These are phyloP conservation scores for Paramisgurnus dabryanus DNA, from an alignment of 2,113 vertebrate species.

Conservation along the genomic window DNA sequence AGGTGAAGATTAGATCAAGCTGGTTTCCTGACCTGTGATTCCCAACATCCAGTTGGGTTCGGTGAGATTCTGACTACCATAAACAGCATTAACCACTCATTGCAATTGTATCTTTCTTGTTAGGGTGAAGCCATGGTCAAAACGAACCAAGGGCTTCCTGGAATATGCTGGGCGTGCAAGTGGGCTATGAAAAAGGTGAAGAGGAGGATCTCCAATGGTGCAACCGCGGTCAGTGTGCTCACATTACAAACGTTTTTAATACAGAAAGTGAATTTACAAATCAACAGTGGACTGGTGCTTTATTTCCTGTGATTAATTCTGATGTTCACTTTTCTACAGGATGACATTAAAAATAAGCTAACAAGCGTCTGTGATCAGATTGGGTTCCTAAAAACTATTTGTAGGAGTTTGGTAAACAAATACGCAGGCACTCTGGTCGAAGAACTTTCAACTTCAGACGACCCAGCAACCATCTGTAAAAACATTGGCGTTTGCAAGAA, in stretches of 20 bases:
- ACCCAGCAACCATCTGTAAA: conserved; percentile 63
- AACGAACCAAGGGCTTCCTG: conserved; percentile 49
- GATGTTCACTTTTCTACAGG: conserved; percentile 10
- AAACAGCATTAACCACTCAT: no score
- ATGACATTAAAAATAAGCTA: conserved; percentile 40
- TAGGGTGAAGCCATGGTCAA: neutral
- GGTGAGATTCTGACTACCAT: no score
- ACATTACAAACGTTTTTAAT: no score
- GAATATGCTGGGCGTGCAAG: conserved; percentile 62
- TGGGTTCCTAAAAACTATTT: conserved; percentile 51
- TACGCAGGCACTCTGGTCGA: conserved; percentile 42
- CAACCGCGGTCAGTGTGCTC: conserved; percentile 39
- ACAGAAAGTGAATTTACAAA: no score
- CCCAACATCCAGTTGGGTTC: no score
- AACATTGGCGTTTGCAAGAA: conserved; percentile 60
- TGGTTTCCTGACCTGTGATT: no score
- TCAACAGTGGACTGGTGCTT: neutral
- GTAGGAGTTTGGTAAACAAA: conserved; percentile 44
- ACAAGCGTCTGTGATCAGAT: conserved; percentile 45
- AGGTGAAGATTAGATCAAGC: no score
- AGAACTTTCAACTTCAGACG: conserved; percentile 62
- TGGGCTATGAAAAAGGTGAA: conserved; percentile 62
- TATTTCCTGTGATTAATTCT: neutral
- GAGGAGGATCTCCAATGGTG: neutral
- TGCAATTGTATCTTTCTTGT: neutral